Base-by-base conservation (phyloP, 2,113 vertebrate genomes). In the Triplophysa siluroides region DNA sequence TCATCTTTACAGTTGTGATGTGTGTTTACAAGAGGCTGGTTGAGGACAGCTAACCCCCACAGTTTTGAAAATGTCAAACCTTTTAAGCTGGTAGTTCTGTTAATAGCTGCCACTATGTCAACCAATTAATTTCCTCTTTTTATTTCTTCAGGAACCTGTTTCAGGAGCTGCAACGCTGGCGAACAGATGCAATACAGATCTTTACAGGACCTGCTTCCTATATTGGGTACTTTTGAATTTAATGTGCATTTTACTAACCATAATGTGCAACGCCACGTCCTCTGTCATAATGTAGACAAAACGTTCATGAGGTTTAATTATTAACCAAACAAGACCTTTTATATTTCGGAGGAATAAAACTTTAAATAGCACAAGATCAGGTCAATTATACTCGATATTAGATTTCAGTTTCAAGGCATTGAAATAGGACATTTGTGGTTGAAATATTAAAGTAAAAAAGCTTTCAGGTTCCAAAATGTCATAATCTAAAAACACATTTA, bases 21-120 rank as follows among this genome's bases (percentile, higher is more conserved):
- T 16, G 19, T 38, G 63, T 65, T 54, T 67, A 67, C 47, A 47
- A 67, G 76, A 63, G 63, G 24, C 67, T 18, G 21, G 65, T 58
- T 67, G 26, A 58, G 21, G 60, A 29, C 21, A 26, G 41, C 38
- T 21, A 11, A 64, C 73, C 43, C 60, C 60, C 60, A 26, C 60
- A 16, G 43, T 19, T 76, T 64, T 60, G 21, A 23, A 76, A 76
- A 76, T 76, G 73, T 76, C 73, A 76, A 33, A 76, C 21, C 43
- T 76, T 76, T 76, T 50, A 76, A 64, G 73, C 21, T 19, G 1
- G 8, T 76, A 10, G 50, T 60, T 50, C 14, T 74, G 24, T 21
- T 21, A 72, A 72, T 38, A 33, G 26, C 72, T 74, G 8, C 19
- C n/a, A 9, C 19, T 58, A 50, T 41, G 19, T 50, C 11, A 38